These are phyloP conservation scores for Stenotaenia linearis DNA, from an alignment of 2,888 invertebrate species.

Conservation along the genomic window DNA sequence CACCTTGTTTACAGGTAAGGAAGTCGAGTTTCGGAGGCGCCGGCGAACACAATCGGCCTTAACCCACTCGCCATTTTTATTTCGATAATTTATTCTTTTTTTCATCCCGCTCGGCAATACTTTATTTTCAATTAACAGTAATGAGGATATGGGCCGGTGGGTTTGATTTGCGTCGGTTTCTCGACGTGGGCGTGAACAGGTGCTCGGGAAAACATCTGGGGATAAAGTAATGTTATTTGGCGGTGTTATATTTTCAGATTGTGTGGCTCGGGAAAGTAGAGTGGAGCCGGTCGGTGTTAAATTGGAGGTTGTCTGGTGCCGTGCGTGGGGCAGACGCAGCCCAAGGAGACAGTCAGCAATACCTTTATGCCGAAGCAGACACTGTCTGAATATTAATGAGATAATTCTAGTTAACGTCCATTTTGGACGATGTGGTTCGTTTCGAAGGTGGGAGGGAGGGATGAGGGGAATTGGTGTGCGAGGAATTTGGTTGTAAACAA, in stretches of 20 bases:
- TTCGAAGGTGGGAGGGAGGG: neutral
- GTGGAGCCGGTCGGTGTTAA: slow-evolving; percentile 4
- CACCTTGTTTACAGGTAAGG: neutral
- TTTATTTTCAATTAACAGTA: neutral
- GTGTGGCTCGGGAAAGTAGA: neutral
- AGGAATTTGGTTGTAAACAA: slow-evolving; percentile 10
- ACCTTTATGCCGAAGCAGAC: slow-evolving; percentile 23
- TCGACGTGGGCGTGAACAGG: slow-evolving; percentile 6
- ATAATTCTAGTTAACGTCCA: slow-evolving; percentile 20
- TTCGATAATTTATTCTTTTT: neutral
- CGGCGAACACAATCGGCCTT: neutral
- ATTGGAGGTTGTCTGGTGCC: slow-evolving; percentile 13
- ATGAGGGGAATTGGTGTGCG: neutral
- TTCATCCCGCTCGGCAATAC: neutral
- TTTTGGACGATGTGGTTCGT: neutral
- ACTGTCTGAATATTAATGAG: slow-evolving; percentile 19
- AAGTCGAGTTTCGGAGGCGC: neutral
- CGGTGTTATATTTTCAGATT: neutral
- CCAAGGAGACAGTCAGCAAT: slow-evolving; percentile 23
- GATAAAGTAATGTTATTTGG: neutral
- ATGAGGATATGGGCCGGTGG: neutral
- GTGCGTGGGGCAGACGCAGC: neutral
- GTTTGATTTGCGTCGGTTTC: neutral
- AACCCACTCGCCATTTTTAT: neutral
- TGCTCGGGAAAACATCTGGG: neutral